Percentiles rank a stretch among this genome's conserved stretches.
Evolutionary conservation across 2,113 vertebrate genomes (phyloP).

Genomic region (Melanerpes aurifrons): DNA sequence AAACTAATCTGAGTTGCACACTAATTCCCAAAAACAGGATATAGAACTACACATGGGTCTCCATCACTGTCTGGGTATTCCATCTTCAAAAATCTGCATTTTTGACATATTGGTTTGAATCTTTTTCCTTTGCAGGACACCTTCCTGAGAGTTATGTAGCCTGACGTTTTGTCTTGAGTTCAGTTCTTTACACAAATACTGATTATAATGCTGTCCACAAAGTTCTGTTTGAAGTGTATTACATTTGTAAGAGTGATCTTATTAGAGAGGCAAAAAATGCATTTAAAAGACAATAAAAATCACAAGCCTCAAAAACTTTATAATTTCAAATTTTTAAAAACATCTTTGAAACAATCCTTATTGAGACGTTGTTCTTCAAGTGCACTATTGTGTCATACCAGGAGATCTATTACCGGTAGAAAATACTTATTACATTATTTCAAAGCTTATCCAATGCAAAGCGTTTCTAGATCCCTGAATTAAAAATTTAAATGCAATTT

Average conservation of each 20-base stretch:
- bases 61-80: neutral
- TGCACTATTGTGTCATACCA: neutral
- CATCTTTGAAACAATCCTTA: neutral
- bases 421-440: neutral
- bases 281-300: neutral
- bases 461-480: neutral
- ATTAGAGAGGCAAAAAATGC: neutral
- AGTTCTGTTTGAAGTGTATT: neutral
- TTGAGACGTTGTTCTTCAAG: neutral
- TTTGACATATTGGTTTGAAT: neutral
- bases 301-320: neutral
- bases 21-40: constrained; percentile 33
- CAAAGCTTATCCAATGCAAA: neutral
- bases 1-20: constrained; percentile 37
- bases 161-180: neutral
- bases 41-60: neutral
- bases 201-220: neutral
- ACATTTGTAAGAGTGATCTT: neutral
- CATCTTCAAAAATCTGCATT: neutral
- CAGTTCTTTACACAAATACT: neutral
- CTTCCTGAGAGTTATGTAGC: neutral
- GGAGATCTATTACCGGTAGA: neutral
- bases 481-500: neutral
- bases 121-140: neutral
- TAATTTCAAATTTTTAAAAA: neutral